Evolutionary conservation across 1,140 invertebrate genomes (phyloP).

Genomic region (Drosophila littoralis): DNA sequence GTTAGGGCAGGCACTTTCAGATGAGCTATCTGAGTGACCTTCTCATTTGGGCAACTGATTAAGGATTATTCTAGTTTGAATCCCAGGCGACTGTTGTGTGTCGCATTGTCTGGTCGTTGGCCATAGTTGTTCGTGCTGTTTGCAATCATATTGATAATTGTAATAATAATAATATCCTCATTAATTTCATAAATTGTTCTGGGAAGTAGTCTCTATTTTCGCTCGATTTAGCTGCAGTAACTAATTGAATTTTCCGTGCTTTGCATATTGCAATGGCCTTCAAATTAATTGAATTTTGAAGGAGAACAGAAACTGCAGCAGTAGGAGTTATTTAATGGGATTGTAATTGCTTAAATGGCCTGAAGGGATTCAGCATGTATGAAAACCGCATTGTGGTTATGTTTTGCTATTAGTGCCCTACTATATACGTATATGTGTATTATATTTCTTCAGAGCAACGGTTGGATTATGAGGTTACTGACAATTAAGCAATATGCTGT

Average conservation of each 20-base stretch:
- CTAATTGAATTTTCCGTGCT: not conserved
- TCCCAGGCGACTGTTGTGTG: no score
- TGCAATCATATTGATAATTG: no score
- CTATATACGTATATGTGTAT: not conserved
- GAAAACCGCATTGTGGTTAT: not conserved
- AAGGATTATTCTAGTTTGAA: no score
- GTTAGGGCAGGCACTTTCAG: no score
- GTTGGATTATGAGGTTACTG: not conserved
- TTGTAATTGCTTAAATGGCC: slow-evolving; percentile 16
- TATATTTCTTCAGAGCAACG: no score
- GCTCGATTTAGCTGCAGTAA: not conserved
- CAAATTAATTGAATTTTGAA: not conserved
- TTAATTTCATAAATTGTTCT: no score
- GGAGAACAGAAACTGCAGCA: not conserved
- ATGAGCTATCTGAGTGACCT: no score
- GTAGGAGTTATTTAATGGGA: slow-evolving; percentile 1
- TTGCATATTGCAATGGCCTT: not conserved
- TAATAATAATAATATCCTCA: no score
- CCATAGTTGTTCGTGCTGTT: no score
- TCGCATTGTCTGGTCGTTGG: no score
- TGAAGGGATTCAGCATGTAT: not conserved
- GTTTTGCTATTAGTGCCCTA: not conserved
- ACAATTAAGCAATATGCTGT: not conserved
- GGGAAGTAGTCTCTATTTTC: not conserved
- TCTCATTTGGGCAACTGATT: no score